These are phyloP conservation scores for Dipodomys merriami DNA, from an alignment of 2,113 vertebrate species.

Conservation along the genomic window DNA sequence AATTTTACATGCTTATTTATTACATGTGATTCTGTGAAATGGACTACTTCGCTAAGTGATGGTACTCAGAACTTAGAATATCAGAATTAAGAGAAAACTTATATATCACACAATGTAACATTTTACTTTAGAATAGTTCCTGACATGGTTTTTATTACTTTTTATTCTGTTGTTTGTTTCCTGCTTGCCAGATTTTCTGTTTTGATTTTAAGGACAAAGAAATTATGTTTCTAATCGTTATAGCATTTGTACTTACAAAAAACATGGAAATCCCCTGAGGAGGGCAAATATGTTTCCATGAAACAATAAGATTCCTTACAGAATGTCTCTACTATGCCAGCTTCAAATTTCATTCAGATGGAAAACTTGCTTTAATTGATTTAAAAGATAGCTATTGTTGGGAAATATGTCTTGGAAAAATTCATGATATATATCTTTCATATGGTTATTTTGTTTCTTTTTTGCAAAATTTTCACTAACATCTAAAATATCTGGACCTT, in stretches of 20 bases:
- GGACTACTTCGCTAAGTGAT: neutral
- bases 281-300: neutral
- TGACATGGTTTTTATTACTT: neutral
- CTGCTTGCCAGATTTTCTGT: neutral
- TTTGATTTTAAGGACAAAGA: constrained; percentile 10
- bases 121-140: constrained; percentile 12
- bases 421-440: neutral
- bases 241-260: constrained; percentile 47
- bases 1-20: neutral
- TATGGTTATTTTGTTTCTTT: neutral
- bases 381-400: neutral
- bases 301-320: constrained; percentile 52
- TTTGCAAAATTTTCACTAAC: neutral
- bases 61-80: constrained; percentile 4
- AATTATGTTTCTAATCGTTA: constrained; percentile 35
- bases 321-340: neutral
- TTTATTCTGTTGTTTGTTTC: neutral
- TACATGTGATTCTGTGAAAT: constrained; percentile 11
- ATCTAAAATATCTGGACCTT: neutral
- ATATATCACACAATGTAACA: constrained; percentile 1
- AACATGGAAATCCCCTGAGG: constrained; percentile 27
- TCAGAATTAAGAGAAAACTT: constrained; percentile 1
- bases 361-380: constrained; percentile 39
- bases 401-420: constrained; percentile 37
- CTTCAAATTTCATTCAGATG: constrained; percentile 46